Evolutionary conservation across 2,113 vertebrate genomes (phyloP), one percentile per base, ranked within the genome.

Genomic region (Pterocles orientalis): DNA sequence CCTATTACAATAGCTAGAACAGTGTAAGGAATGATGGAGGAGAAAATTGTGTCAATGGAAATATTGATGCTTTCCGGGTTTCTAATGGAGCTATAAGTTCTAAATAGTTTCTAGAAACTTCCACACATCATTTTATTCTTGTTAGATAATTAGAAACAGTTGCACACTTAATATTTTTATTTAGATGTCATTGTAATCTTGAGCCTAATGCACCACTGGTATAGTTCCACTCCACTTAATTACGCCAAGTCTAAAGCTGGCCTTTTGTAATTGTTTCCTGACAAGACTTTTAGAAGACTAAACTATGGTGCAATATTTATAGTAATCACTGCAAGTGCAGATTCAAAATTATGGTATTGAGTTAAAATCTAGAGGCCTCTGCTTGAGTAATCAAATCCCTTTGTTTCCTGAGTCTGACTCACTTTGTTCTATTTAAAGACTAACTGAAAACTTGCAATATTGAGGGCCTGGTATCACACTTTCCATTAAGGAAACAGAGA

Each of bases 361-460:
- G 41, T 66, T 92, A 71, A 91, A 90, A 95, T 34, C 61, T 66
- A 76, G 54, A 88, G 29, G 65, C 33, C 13, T 79, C 56, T 86
- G 18, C 14, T 57, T 68, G 80, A 81, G 43, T 88, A 91, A 95
- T 92, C 61, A 95, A 75, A 94, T 84, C 34, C 86, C 86, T 81
- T 94, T 86, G n/a, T 88, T 92, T 26, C 86, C 31, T 54, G 73
- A 92, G 43, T 71, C 47, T 96, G 80, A 95, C 25, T 94, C 80
- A 57, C 31, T 95, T 89, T 72, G 23, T 78, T 82, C 90, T 96
- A 86, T 92, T 96, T 94, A 86, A 96, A 95, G 60, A 64, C 14
- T 77, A 83, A 65, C 33, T 78, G 58, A 86, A 85, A 54, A 8
- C 39, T 76, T 82, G 26, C 25, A 71, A 48, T 81, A 75, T 41